Base-by-base conservation (phyloP, 2,113 vertebrate species). In the Sorex fumeus region DNA sequence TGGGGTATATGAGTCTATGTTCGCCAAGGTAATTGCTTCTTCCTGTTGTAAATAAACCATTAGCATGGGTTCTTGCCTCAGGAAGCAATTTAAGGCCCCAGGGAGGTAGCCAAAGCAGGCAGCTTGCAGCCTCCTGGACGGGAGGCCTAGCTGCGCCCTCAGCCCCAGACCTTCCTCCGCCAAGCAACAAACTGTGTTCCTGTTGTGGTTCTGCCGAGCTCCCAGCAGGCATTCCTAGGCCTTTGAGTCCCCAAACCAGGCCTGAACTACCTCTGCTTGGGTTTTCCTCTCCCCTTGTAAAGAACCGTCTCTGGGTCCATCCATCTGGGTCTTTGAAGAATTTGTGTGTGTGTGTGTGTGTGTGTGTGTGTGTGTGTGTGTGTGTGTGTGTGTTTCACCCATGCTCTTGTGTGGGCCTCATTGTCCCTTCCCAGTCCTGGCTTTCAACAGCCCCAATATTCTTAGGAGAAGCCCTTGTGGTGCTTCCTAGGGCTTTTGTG, bases 31-130 rank as follows among this genome's bases (percentile, higher is more conserved):
- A 96, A 96, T 96, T 91, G 94, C 94, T 94, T 93, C 96, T 97
- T 97, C 96, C 96, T 95, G 93, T 96, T 96, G 92, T 96, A 96
- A 97, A 97, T 94, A 97, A 97, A 83, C 95, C 95, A 8, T 96
- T 91, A 83, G 87, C 96, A 57, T 66, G 94, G 25, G 23, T 94
- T 96, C 93, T 95, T 15, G 84, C 95, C 94, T 94, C 95, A 43
- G 93, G 93, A 97, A 97, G 93, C 80, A 72, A 74, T 95, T 91
- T 92, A 90, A 93, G 84, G 87, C 93, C 95, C 97, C 34, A 88
- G 95, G 86, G 96, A 96, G 92, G 72, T 53, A 62, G 92, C 91
- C 81, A 32, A 78, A 92, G 92, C 81, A 96, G 92, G 36, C 94
- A 85, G 93, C 84, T 47, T 60, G 27, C 92, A 84, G 86, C 91